Percentiles rank a stretch among this genome's conserved stretches.
Evolutionary conservation across 2,888 invertebrate species (phyloP).

Genomic region (Stomorhina lunata): DNA sequence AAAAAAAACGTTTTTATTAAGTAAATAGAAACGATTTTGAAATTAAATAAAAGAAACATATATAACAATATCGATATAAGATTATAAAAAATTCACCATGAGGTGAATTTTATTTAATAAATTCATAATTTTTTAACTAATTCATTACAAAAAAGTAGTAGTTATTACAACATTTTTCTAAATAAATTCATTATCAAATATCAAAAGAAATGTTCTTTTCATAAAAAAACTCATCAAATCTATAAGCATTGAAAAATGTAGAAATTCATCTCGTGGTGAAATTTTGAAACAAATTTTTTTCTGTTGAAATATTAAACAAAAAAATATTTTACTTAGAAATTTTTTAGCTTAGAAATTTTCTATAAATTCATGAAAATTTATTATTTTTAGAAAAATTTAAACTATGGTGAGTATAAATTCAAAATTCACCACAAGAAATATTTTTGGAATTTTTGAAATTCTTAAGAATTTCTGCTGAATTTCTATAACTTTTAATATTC

Average conservation of each 20-base stretch:
- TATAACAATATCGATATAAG: neutral
- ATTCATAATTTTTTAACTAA: no score
- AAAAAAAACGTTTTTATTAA: neutral
- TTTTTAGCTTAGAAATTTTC: no score
- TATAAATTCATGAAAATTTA: no score
- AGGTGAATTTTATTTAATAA: neutral
- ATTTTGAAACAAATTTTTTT: neutral
- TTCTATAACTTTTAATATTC: neutral
- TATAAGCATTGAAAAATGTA: neutral
- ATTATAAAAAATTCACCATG: neutral
- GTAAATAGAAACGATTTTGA: neutral
- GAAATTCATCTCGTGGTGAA: conserved; percentile 6
- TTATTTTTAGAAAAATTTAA: no score
- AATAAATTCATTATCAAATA: no score
- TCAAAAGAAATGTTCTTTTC: neutral
- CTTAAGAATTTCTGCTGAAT: no score
- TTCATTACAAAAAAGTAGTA: neutral
- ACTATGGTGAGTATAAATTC: no score
- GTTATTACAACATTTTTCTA: no score
- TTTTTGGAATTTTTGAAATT: no score
- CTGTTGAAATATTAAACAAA: neutral
- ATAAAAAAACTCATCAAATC: neutral
- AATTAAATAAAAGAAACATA: neutral
- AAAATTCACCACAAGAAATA: no score
- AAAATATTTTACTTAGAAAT: neutral